These are phyloP conservation scores for Seladonia tumulorum DNA, from an alignment of 2,888 invertebrate genomes.

Conservation along the genomic window DNA sequence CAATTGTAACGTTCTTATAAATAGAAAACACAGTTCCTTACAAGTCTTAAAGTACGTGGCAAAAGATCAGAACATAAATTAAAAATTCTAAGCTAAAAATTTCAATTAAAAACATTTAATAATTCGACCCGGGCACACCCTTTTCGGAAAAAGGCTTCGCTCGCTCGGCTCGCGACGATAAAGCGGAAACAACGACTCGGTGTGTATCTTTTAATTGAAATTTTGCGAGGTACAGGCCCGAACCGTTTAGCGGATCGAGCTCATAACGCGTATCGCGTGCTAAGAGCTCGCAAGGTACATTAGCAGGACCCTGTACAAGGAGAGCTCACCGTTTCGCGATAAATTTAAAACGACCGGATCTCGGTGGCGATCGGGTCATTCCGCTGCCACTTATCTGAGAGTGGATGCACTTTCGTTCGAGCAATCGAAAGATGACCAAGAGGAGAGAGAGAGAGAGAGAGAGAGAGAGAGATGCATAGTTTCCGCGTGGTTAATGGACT, in stretches of 20 bases:
- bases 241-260: conserved; percentile 6
- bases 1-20: too few relatives aligned
- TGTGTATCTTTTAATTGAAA: conserved; percentile 23
- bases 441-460: neutral
- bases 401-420: conserved; percentile 65
- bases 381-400: conserved; percentile 66
- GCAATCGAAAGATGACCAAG: conserved; percentile 48
- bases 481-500: conserved; percentile 44
- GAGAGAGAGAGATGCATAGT: conserved; percentile 1
- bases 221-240: neutral
- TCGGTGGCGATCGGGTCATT: conserved; percentile 24
- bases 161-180: neutral
- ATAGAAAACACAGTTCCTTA: too few relatives aligned
- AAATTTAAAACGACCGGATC: conserved; percentile 62
- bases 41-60: too few relatives aligned
- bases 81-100: neutral
- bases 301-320: conserved; percentile 47
- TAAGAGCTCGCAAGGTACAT: conserved; percentile 48
- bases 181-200: neutral
- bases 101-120: neutral
- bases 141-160: neutral
- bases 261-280: conserved; percentile 31
- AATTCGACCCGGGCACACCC: neutral
- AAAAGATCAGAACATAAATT: neutral
- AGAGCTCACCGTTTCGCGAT: conserved; percentile 47